Percentiles rank a stretch among this genome's conserved stretches.
Evolutionary conservation across 2,888 invertebrate genomes (phyloP).

Genomic region (Caenorhabditis sp.): DNA sequence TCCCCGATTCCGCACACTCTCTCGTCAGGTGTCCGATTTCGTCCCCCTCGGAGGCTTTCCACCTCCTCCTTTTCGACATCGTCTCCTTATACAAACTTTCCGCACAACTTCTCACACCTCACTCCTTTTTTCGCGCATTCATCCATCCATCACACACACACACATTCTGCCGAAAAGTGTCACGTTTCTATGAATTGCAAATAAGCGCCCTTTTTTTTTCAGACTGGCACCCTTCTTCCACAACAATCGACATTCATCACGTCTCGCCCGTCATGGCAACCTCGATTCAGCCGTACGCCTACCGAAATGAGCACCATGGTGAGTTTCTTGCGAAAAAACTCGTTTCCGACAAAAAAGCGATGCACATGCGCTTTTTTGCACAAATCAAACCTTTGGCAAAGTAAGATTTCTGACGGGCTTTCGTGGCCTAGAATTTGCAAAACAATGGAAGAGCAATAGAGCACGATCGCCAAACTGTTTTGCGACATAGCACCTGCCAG

Average conservation of each 20-base stretch:
- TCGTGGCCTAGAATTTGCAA: too few species aligned
- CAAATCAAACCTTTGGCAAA: too few species aligned
- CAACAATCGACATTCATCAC: constrained; percentile 44
- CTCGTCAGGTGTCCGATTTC: constrained; percentile 43
- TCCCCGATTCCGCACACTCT: constrained; percentile 10
- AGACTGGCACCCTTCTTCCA: constrained; percentile 51
- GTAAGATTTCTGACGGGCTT: too few species aligned
- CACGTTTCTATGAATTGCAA: constrained; percentile 33
- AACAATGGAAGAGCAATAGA: too few species aligned
- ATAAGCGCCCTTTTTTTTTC: constrained; percentile 12
- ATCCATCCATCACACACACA: constrained; percentile 9
- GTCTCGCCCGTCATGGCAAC: constrained; percentile 51
- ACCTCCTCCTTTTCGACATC: constrained; percentile 9
- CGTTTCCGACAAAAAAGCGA: too few species aligned
- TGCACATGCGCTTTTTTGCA: too few species aligned
- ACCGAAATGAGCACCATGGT: constrained; percentile 24
- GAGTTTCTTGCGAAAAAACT: too few species aligned
- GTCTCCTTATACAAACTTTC: constrained; percentile 45
- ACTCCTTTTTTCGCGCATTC: constrained; percentile 14
- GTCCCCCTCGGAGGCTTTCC: constrained; percentile 13
- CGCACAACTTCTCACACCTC: background rate
- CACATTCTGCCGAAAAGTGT: constrained; percentile 4
- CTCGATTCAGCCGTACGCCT: constrained; percentile 12
- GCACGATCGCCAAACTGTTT: too few species aligned
- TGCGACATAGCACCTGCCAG: too few species aligned